Percentiles rank a stretch among this genome's conserved stretches.
Conservation (phyloP, 2,113 vertebrate genomes). For the Phaethon lepturus region DNA sequence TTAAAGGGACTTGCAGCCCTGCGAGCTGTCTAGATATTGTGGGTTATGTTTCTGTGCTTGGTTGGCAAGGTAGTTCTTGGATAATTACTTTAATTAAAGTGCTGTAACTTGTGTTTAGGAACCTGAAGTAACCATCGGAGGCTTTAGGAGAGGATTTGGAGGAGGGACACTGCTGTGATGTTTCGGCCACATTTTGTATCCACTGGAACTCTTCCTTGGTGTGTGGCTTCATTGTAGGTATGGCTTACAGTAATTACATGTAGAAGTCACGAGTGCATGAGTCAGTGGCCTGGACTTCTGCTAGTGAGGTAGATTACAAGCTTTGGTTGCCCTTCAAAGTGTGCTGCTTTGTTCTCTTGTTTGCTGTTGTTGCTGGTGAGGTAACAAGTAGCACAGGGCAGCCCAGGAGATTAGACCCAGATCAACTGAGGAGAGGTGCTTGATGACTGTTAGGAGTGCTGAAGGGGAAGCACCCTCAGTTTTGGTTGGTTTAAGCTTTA, state of each 20-base stretch:
- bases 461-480: not conserved
- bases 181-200: not conserved
- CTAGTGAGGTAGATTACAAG: not conserved
- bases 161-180: fast-evolving
- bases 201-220: not conserved
- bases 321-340: not conserved
- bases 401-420: fast-evolving
- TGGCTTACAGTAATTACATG: not conserved
- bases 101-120: not conserved
- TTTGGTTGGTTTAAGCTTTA: not conserved
- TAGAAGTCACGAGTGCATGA: not conserved
- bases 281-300: not conserved
- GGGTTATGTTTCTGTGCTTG: not conserved
- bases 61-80: not conserved
- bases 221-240: not conserved
- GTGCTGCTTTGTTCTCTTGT: not conserved
- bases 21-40: not conserved
- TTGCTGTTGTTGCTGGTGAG: not conserved
- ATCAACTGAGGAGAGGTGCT: not conserved
- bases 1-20: not conserved
- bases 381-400: not conserved
- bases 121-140: fast-evolving
- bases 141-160: not conserved
- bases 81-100: not conserved
- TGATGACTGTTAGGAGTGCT: not conserved